Conservation (phyloP, 2,113 vertebrate genomes). For the Boleophthalmus pectinirostris region DNA sequence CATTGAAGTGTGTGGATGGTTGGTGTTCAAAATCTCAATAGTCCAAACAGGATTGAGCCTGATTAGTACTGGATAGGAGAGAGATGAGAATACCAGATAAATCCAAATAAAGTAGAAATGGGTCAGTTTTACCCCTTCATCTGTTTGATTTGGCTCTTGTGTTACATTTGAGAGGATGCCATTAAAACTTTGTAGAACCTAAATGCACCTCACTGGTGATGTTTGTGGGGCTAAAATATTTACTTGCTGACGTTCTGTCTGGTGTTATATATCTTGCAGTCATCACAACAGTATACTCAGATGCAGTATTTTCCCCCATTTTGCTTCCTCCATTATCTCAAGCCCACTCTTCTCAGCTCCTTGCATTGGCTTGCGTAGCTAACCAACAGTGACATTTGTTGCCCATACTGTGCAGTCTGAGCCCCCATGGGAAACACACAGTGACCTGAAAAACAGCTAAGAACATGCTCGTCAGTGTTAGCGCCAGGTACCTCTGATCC, state of each 20-base stretch:
- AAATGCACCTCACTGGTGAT: no score
- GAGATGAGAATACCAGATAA: no score
- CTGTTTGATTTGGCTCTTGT: no score
- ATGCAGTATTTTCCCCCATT: not conserved
- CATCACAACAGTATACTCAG: not conserved
- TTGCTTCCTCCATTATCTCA: not conserved
- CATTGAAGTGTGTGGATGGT: no score
- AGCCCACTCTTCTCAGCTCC: conserved; percentile 2
- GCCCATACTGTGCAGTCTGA: not conserved
- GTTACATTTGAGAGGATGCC: no score
- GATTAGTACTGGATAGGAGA: no score
- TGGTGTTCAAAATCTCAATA: no score
- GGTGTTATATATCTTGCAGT: not conserved
- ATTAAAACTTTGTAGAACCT: no score
- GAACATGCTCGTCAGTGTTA: conserved; percentile 3
- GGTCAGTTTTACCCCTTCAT: no score
- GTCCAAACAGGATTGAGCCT: no score
- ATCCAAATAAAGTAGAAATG: no score
- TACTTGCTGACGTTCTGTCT: not conserved
- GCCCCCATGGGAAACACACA: not conserved
- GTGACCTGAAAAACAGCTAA: conserved; percentile 1
- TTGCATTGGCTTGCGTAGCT: not conserved
- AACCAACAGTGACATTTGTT: conserved; percentile 1
- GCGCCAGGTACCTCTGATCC: not conserved
- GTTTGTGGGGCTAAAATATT: not conserved